Base-by-base conservation (phyloP, 2,888 invertebrate genomes). In the Drosophila setosimentum region DNA sequence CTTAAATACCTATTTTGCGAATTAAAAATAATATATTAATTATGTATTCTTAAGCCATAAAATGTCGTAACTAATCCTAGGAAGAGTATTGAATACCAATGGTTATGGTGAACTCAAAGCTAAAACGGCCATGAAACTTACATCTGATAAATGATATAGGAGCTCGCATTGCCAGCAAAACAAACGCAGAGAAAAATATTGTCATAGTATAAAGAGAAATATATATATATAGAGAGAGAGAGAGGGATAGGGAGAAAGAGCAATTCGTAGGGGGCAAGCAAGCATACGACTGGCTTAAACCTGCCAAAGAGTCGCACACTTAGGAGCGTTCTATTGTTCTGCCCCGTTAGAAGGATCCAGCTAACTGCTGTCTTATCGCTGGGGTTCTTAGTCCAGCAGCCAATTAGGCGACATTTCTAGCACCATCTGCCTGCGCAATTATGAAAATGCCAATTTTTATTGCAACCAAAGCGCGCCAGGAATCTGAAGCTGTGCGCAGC, bases 401-500 rank as follows among this genome's bases (percentile, higher is more conserved):
- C 87, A 88, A 88, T 88, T 88, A 88, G 87, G 87, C 87, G 89
- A 91, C 91, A 88, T 90, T 87, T 91, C 79, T 88, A 86, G 89
- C 87, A 88, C 87, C 87, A 88, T 90, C 91, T 81, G 79, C 80
- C 75, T 76, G 59, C 72, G 87, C 87, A 87, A 87, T 91, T 87
- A 87, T 87, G 87, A 87, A 87, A 87, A 87, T 91, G 82, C 90
- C 87, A 88, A 91, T 91, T 91, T 91, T 87, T 87, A 87, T 91
- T 87, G 91, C 83, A 71, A 66, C 55, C 69, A 84, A 87, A 82
- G 68, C 58, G 71, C 80, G 71, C 76, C 63, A 63, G 66, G 80
- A 80, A 82, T 79, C 75, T 74, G 67, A 65, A 73, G 66, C 54
- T 60, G 45, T 49, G 30, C 42, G 58, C 30, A 29, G 42, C 35